These are phyloP conservation scores for Elaphurus davidianus DNA, from an alignment of 2,113 vertebrate species.

Conservation along the genomic window DNA sequence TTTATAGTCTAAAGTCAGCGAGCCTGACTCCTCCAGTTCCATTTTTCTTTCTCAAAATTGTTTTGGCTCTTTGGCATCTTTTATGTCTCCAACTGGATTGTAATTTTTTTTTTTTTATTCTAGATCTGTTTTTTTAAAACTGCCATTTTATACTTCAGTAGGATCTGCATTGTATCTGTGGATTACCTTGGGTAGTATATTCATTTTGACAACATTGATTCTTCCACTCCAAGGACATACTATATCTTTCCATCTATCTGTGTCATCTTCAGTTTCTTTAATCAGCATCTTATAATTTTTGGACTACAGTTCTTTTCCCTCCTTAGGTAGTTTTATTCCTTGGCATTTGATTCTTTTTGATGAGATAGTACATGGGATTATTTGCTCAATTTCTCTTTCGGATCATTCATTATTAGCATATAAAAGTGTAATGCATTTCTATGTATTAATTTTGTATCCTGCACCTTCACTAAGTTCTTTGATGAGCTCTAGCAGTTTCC, in stretches of 20 bases:
- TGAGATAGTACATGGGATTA: not conserved
- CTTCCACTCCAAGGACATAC: not conserved
- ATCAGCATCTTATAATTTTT: not conserved
- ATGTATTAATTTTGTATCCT: not conserved
- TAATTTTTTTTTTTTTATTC: not conserved
- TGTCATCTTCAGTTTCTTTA: not conserved
- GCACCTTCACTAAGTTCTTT: not conserved
- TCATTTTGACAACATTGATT: not conserved
- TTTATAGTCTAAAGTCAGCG: not conserved
- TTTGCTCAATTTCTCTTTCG: not conserved
- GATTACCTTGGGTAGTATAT: not conserved
- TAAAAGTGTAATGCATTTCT: not conserved
- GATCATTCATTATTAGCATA: not conserved
- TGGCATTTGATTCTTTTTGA: not conserved
- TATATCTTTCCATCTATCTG: not conserved
- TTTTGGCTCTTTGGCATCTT: not conserved
- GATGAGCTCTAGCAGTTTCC: not conserved
- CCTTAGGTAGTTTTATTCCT: not conserved
- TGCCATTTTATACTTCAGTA: not conserved
- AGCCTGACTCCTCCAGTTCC: not conserved
- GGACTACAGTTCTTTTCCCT: not conserved
- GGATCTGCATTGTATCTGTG: not conserved
- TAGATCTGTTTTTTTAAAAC: not conserved
- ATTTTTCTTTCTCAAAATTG: not conserved
- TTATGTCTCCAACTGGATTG: not conserved